A percentile compares a stretch with the other conserved stretches of the same genome.
These are phyloP conservation scores for Cryptoprocta ferox DNA, from an alignment of 2,797 vertebrate genomes.

Conservation along the genomic window DNA sequence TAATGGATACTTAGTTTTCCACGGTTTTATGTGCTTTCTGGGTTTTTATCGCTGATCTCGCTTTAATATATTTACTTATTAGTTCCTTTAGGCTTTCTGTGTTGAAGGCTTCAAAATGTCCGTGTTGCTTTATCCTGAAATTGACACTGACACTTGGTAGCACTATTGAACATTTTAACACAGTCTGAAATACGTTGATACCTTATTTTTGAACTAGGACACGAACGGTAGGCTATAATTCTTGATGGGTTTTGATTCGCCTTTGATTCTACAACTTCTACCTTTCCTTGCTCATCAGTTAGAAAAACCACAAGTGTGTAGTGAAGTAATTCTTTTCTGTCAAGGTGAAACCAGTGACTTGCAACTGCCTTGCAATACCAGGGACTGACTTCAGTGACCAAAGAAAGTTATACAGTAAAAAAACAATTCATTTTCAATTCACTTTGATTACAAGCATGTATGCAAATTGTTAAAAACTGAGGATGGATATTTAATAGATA, in stretches of 20 bases:
- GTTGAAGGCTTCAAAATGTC: not conserved
- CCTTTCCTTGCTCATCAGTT: not conserved
- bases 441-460: not conserved
- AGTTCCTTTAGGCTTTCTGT: not conserved
- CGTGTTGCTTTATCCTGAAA: not conserved
- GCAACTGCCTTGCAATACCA: not conserved
- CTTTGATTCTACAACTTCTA: slow-evolving; percentile 27
- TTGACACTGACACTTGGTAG: not conserved
- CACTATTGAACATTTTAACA: not conserved
- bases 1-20: not conserved
- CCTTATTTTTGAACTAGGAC: not conserved
- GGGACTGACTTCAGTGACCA: not conserved
- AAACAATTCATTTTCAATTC: not conserved
- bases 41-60: not conserved
- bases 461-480: not conserved
- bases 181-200: not conserved
- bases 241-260: not conserved
- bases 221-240: not conserved
- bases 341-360: not conserved
- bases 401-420: not conserved
- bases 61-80: not conserved
- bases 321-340: not conserved
- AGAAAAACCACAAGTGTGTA: slow-evolving; percentile 1
- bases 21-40: not conserved
- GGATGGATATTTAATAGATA: not conserved